Evolutionary conservation across 1,140 invertebrate species (phyloP).

Genomic region (Wiebesia pumilae): DNA sequence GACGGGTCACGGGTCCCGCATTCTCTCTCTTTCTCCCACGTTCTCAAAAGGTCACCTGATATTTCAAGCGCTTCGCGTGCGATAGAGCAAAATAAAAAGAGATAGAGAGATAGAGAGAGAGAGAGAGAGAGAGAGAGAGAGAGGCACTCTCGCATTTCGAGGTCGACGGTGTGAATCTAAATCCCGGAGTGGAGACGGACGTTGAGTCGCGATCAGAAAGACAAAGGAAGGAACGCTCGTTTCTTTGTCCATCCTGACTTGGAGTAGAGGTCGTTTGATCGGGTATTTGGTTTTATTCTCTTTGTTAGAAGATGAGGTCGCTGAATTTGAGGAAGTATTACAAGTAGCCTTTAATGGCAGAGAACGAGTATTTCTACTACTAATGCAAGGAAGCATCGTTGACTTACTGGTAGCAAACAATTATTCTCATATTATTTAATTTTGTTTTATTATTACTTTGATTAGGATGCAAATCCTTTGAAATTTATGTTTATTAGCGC

Average conservation of each 20-base stretch:
- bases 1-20: too few relatives aligned
- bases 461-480: too few relatives aligned
- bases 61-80: slow-evolving; percentile 42
- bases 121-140: not conserved
- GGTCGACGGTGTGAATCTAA: not conserved
- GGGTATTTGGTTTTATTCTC: not conserved
- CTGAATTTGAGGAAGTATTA: not conserved
- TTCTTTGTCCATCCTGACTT: not conserved
- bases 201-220: slow-evolving; percentile 36
- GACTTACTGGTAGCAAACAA: not conserved
- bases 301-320: not conserved
- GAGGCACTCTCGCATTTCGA: not conserved
- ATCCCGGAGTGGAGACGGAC: not conserved
- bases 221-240: not conserved
- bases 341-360: not conserved
- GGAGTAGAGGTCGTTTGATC: not conserved
- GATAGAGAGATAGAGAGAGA: not conserved
- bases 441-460: not conserved
- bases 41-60: slow-evolving; percentile 54
- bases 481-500: too few relatives aligned
- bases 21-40: slow-evolving; percentile 54
- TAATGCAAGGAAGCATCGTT: not conserved
- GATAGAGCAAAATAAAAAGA: not conserved
- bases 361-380: not conserved
- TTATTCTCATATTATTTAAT: not conserved